phyloP scores from a whole-genome alignment of 2,797 vertebrate species.

The Brotogeris chrysoptera region DNA sequence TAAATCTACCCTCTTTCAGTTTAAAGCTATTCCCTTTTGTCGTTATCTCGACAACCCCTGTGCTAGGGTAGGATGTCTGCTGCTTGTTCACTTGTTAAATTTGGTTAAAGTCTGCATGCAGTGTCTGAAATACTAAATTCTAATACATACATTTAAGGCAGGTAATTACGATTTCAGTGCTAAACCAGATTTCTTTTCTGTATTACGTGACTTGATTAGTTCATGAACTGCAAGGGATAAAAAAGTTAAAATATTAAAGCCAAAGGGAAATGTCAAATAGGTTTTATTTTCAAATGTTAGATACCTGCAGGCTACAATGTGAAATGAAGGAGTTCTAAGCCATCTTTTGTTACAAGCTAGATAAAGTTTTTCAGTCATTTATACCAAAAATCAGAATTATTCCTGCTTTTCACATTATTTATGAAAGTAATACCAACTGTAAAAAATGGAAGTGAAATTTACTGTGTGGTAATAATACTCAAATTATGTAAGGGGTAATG shows the following conservation, averaged over 20 bases:
- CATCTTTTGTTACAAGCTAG: background rate
- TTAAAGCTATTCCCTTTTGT: background rate
- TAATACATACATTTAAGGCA: background rate
- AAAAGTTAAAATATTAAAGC: background rate
- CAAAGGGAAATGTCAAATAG: background rate
- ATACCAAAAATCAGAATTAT: background rate
- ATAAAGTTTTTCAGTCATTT: background rate
- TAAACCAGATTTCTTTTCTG: background rate
- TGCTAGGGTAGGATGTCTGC: background rate
- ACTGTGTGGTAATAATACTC: background rate
- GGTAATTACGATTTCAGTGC: background rate
- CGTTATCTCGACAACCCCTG: background rate
- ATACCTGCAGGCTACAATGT: background rate
- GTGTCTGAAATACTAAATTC: background rate
- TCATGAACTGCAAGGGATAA: background rate
- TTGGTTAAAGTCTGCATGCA: background rate
- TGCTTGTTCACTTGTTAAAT: background rate
- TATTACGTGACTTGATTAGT: background rate
- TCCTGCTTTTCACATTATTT: background rate
- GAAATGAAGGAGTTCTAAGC: background rate
- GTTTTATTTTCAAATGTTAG: background rate
- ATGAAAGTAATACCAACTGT: background rate
- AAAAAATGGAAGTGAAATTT: background rate
- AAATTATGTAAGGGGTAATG: background rate
- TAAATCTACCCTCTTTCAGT: background rate